Evolutionary conservation across 2,888 invertebrate genomes (phyloP).

Genomic region (Cecidostiba fungosa): DNA sequence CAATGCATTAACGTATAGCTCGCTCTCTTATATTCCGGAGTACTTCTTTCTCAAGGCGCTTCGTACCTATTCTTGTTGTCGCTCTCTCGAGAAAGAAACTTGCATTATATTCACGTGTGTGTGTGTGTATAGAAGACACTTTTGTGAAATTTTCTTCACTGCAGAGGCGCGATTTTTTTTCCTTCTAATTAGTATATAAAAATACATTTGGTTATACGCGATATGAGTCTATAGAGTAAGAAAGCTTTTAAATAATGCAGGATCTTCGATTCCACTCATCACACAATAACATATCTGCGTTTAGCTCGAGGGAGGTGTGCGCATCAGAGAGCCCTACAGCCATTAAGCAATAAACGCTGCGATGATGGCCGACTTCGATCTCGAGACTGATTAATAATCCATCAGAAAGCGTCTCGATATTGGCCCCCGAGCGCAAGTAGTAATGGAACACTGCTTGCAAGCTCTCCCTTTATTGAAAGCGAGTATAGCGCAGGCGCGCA

Average conservation of each 20-base stretch:
- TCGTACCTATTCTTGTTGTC: not conserved
- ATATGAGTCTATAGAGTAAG: too few species aligned
- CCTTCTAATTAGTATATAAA: not conserved
- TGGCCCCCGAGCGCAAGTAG: conserved; percentile 21
- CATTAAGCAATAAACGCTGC: conserved; percentile 28
- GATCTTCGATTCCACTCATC: not conserved
- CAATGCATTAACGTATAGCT: not conserved
- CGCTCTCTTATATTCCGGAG: not conserved
- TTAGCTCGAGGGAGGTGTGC: too few species aligned
- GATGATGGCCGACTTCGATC: conserved; percentile 33
- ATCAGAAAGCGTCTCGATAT: conserved; percentile 30
- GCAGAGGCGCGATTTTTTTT: not conserved
- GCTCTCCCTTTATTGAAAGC: conserved; percentile 8
- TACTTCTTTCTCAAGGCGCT: not conserved
- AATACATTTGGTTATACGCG: not conserved
- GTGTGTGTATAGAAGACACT: not conserved
- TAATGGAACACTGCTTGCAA: conserved; percentile 6
- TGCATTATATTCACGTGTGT: not conserved
- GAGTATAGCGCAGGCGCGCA: not conserved
- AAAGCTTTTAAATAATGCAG: not conserved
- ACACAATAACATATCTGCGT: not conserved
- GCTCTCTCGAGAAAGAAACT: not conserved
- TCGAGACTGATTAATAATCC: conserved; percentile 51
- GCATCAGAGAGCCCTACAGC: not conserved
- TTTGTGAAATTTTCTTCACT: not conserved